Base-by-base conservation (phyloP, 2,113 vertebrate species). In the Dinomys branickii region DNA sequence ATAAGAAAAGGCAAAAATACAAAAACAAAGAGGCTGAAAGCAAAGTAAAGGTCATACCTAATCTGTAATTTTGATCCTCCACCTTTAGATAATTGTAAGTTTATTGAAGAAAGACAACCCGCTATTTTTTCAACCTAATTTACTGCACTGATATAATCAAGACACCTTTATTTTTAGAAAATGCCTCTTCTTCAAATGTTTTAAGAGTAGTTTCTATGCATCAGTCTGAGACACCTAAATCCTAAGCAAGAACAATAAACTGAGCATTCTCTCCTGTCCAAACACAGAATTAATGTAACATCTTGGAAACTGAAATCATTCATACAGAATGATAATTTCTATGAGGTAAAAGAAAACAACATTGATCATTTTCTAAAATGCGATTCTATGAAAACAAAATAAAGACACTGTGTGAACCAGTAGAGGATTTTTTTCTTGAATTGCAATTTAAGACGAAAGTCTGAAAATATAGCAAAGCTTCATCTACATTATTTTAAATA, bases 161-260 rank as follows among this genome's bases (percentile, higher is more conserved):
- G 16, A 78, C 0, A 87, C 1, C 16, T 61, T 61, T 63, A 12
- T 88, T 92, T 88, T 22, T 78, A 28, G 63, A 54, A 86, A 75
- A 59, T 22, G 0, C 5, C 16, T 54, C 41, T 52, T 5, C 65
- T 97, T 87, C n/a, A 92, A 33, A 35, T 90, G 44, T 85, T 92
- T 94, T 95, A 61, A 96, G 16, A 88, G 58, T 7, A 95, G 41
- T 33, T 95, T 94, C 94, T 59, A 95, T 33, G n/a, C 3, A 85
- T 4, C 13, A 88, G 82, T 16, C 5, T 95, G 54, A 63, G 26
- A n/a, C 88, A 95, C 47, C 82, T 82, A 44, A 92, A 82, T 93
- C 77, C 58, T 88, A 97, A 91, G 67, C 44, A 97, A 98, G 41
- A 22, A 95, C 95, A 83, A 96, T 81, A 92, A 92, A 96, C 47